Conservation (phyloP, 2,888 invertebrate species). For the Merodon equestris region DNA sequence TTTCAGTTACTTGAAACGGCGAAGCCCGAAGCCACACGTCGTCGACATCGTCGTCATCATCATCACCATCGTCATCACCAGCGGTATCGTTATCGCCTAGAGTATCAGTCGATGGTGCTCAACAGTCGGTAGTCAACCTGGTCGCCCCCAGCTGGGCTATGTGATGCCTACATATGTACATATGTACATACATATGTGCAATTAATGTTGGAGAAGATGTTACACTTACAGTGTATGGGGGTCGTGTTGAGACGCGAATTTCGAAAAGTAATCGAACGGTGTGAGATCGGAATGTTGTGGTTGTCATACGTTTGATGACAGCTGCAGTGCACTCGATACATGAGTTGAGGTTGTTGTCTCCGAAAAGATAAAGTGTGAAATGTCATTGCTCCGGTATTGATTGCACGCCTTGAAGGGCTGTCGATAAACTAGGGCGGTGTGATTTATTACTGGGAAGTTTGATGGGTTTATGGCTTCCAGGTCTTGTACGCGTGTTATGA, state of each 20-base stretch:
- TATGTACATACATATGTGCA: constrained; percentile 51
- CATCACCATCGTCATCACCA: not conserved
- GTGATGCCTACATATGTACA: too few species aligned
- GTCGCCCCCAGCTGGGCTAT: not conserved
- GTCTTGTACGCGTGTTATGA: too few species aligned
- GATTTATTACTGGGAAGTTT: not conserved
- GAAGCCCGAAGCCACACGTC: constrained; percentile 50
- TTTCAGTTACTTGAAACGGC: constrained; percentile 24
- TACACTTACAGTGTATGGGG: constrained; percentile 23
- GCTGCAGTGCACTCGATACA: constrained; percentile 1
- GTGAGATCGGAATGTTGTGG: constrained; percentile 66
- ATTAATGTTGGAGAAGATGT: constrained; percentile 39
- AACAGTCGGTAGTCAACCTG: constrained; percentile 1
- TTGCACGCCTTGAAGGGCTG: too few species aligned
- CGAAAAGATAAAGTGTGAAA: too few species aligned
- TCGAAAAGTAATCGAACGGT: constrained; percentile 51
- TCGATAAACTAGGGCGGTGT: too few species aligned
- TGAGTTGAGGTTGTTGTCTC: too few species aligned
- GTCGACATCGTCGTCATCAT: too few species aligned
- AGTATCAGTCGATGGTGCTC: constrained; percentile 32
- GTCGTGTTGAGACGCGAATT: too few species aligned
- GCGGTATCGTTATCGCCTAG: constrained; percentile 5
- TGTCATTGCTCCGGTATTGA: too few species aligned
- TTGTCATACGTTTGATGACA: constrained; percentile 47
- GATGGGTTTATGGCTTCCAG: too few species aligned